Evolutionary conservation across 2,113 vertebrate genomes (phyloP).

Genomic region (Ceuthmochares aereus): DNA sequence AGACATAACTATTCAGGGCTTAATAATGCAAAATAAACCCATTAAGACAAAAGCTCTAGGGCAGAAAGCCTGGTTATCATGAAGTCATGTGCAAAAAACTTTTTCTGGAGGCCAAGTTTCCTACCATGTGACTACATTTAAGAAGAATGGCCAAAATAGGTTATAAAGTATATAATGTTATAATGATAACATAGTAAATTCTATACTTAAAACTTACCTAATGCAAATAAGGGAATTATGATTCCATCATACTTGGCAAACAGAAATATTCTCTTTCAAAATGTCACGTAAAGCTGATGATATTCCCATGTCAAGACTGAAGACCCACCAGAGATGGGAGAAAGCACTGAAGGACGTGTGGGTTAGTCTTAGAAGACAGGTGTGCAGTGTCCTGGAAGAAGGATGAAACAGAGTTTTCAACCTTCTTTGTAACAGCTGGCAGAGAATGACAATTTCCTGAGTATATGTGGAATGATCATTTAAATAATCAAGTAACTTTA

Average conservation of each 20-base stretch:
- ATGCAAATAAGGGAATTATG: neutral
- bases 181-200: neutral
- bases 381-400: neutral
- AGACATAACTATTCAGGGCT: neutral
- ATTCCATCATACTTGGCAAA: neutral
- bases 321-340: neutral
- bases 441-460: neutral
- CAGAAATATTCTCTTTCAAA: neutral
- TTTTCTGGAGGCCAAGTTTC: neutral
- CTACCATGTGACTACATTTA: neutral
- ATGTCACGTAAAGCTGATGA: neutral
- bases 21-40: conserved; percentile 1
- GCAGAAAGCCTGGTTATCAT: accelerated
- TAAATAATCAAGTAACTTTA: neutral
- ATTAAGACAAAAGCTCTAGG: neutral
- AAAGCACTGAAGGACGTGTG: neutral
- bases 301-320: neutral
- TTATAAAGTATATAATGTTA: neutral
- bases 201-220: neutral
- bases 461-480: neutral
- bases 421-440: neutral
- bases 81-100: neutral
- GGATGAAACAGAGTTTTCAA: neutral
- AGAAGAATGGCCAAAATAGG: neutral
- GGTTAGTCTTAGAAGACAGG: neutral